Evolutionary conservation across 2,797 vertebrate genomes (phyloP).

Genomic region (Peromyscus melanophrys): DNA sequence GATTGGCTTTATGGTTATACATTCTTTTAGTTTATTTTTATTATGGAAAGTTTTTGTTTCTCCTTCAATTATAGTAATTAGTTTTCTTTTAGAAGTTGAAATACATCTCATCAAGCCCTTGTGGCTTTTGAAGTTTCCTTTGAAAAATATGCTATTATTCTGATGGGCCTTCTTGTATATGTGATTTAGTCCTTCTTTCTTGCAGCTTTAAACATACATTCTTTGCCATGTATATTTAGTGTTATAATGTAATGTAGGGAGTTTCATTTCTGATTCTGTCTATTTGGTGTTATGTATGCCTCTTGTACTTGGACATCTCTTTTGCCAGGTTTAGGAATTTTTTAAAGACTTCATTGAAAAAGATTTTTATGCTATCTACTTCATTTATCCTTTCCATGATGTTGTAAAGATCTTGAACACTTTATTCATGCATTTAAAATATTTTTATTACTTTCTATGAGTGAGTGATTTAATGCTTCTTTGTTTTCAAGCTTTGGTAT

Average conservation of each 20-base stretch:
- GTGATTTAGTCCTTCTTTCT: not conserved
- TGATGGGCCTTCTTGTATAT: not conserved
- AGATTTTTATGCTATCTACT: not conserved
- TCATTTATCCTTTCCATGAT: not conserved
- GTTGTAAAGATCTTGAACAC: not conserved
- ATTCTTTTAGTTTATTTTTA: not conserved
- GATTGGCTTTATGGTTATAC: not conserved
- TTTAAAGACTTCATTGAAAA: not conserved
- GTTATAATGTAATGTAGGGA: not conserved
- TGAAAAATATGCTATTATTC: not conserved
- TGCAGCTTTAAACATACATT: not conserved
- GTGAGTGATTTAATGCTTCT: not conserved
- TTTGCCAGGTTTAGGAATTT: not conserved
- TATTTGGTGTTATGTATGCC: not conserved
- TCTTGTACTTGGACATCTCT: not conserved
- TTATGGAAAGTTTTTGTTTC: not conserved
- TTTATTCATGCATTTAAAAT: not conserved
- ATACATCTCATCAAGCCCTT: not conserved
- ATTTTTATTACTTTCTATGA: not conserved
- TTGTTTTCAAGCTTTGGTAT: not conserved
- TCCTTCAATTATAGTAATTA: not conserved
- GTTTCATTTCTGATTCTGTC: not conserved
- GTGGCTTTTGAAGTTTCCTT: not conserved
- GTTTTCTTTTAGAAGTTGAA: not conserved
- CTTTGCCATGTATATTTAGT: not conserved